Evolutionary conservation across 2,888 invertebrate genomes (phyloP).

Genomic region (Eupithecia insigniata): DNA sequence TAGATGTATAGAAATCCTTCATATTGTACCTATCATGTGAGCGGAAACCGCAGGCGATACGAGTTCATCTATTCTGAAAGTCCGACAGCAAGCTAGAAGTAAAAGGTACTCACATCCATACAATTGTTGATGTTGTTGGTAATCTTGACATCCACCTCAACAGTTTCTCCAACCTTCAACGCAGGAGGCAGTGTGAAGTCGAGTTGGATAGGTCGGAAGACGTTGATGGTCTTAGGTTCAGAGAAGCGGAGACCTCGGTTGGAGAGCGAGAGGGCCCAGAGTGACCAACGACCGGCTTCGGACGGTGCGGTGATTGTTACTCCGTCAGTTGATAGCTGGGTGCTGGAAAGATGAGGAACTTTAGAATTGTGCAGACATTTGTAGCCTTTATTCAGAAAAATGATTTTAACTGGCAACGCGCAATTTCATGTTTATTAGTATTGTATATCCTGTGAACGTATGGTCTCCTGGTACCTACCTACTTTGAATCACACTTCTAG

Average conservation of each 20-base stretch:
- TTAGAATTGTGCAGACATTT: not conserved
- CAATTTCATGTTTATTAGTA: too few species aligned
- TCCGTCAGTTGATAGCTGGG: slow-evolving; percentile 84
- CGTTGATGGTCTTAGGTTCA: slow-evolving; percentile 84
- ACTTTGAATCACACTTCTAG: too few species aligned
- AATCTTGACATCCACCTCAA: slow-evolving; percentile 88
- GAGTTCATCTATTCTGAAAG: too few species aligned
- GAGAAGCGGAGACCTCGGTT: slow-evolving; percentile 82
- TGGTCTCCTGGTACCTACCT: too few species aligned
- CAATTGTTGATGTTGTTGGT: slow-evolving; percentile 87
- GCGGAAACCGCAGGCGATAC: too few species aligned
- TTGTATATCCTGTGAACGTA: too few species aligned
- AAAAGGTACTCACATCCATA: slow-evolving; percentile 86
- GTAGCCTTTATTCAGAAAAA: not conserved
- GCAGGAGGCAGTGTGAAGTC: slow-evolving; percentile 85
- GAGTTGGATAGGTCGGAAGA: slow-evolving; percentile 86
- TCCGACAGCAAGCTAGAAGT: not conserved
- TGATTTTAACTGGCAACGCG: not conserved
- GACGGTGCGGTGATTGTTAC: slow-evolving; percentile 85
- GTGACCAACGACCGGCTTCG: slow-evolving; percentile 86
- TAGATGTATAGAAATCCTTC: too few species aligned
- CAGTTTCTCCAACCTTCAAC: slow-evolving; percentile 85
- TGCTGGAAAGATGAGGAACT: slow-evolving; percentile 61
- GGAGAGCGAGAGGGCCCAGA: slow-evolving; percentile 86
- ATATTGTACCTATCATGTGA: too few species aligned